Percentiles rank a stretch among this genome's conserved stretches.
phyloP scores from a whole-genome alignment of 1,140 invertebrate genomes.

The Chironomus striatipennis region DNA sequence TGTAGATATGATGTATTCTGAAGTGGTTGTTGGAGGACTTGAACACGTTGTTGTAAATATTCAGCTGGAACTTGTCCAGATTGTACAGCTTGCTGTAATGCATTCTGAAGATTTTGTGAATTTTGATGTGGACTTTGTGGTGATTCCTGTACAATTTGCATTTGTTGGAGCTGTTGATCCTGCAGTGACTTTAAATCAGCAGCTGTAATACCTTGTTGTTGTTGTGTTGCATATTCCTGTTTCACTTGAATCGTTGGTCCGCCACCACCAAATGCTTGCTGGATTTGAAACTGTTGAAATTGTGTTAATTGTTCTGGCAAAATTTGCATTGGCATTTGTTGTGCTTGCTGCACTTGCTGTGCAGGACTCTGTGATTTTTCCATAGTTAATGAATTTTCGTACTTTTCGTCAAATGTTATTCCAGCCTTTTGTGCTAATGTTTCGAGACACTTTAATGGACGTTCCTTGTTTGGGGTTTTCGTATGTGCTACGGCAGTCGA shows the following conservation, averaged over 20 bases:
- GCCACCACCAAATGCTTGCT: conserved; percentile 36
- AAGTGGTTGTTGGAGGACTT: conserved; percentile 74
- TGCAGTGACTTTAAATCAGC: conserved; percentile 40
- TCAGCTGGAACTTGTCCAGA: conserved; percentile 44
- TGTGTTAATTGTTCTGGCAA: conserved; percentile 39
- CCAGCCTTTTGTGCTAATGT: conserved; percentile 57
- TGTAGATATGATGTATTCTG: conserved; percentile 69
- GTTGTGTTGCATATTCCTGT: conserved; percentile 40
- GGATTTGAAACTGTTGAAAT: conserved; percentile 34
- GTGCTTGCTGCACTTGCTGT: conserved; percentile 34
- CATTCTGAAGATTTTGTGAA: conserved; percentile 44
- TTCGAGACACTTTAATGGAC: conserved; percentile 55
- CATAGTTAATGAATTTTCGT: conserved; percentile 41
- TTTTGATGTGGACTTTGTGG: conserved; percentile 47
- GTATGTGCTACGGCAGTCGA: conserved; percentile 13
- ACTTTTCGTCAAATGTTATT: conserved; percentile 57
- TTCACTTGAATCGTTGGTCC: conserved; percentile 44
- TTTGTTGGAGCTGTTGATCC: conserved; percentile 40
- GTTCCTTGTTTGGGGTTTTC: conserved; percentile 28
- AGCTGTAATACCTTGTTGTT: conserved; percentile 22
- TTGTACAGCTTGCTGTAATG: conserved; percentile 38
- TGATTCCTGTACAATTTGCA: conserved; percentile 38
- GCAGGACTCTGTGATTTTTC: conserved; percentile 40
- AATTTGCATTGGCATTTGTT: conserved; percentile 36
- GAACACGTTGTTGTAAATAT: conserved; percentile 52